Percentiles rank a stretch among this genome's conserved stretches.
phyloP scores from a whole-genome alignment of 2,888 invertebrate species.

The Drosophila siamana region DNA sequence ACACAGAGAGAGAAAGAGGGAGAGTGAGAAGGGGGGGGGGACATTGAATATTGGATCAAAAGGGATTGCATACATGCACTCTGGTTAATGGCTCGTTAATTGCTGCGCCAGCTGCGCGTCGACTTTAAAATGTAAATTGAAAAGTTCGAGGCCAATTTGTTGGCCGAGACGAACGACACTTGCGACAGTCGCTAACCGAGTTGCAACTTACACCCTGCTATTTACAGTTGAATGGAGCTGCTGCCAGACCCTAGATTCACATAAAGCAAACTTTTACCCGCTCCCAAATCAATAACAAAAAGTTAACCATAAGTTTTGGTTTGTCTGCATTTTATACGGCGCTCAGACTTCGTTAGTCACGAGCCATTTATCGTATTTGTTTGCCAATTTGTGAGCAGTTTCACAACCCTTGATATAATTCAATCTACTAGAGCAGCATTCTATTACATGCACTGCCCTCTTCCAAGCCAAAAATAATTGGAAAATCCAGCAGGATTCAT shows the following conservation, averaged over 20 bases:
- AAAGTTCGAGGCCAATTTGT: conserved; percentile 38
- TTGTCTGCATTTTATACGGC: not conserved
- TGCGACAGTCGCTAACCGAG: conserved; percentile 19
- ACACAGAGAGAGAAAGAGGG: not conserved
- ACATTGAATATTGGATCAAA: not conserved
- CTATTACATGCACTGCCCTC: too few relatives aligned
- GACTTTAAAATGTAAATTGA: conserved; percentile 46
- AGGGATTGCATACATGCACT: conserved; percentile 2
- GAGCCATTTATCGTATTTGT: not conserved
- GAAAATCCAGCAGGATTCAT: too few relatives aligned
- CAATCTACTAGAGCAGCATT: not conserved
- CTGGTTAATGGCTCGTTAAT: conserved; percentile 61
- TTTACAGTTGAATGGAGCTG: conserved; percentile 27
- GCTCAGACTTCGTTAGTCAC: not conserved
- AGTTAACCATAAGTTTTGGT: conserved; percentile 24
- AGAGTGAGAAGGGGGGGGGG: not conserved
- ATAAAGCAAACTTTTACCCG: conserved; percentile 27
- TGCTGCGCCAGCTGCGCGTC: conserved; percentile 40
- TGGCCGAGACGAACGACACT: conserved; percentile 26
- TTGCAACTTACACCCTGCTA: conserved; percentile 11
- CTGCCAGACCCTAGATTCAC: conserved; percentile 14
- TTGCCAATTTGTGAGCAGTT: not conserved
- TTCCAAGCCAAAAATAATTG: too few relatives aligned
- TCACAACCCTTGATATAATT: not conserved
- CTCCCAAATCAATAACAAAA: conserved; percentile 2